Percentiles rank a stretch among this genome's conserved stretches.
Evolutionary conservation across 2,113 vertebrate species (phyloP).

Genomic region (Pipra filicauda): DNA sequence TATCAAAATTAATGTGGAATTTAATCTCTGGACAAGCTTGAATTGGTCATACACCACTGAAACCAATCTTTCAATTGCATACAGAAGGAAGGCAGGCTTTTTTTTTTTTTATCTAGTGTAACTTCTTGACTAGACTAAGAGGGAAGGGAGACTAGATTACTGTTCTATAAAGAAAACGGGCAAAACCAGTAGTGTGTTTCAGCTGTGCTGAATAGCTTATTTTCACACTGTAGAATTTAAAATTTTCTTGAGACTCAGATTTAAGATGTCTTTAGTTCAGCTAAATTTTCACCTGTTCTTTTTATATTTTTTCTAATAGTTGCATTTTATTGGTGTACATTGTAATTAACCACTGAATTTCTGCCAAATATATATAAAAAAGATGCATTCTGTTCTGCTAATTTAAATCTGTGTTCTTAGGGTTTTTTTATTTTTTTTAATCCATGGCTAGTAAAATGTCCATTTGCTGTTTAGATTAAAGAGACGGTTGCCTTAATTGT

Average conservation of each 20-base stretch:
- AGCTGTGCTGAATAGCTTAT: background rate
- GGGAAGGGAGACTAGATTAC: background rate
- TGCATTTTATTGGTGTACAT: background rate
- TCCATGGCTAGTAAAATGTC: background rate
- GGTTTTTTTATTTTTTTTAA: background rate
- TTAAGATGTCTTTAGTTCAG: background rate
- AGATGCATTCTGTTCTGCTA: background rate
- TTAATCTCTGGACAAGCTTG: background rate
- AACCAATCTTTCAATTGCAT: background rate
- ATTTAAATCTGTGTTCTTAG: background rate
- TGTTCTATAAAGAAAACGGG: background rate
- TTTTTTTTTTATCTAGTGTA: background rate
- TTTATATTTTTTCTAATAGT: background rate
- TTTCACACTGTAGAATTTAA: background rate
- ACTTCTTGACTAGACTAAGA: background rate
- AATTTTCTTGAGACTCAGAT: background rate
- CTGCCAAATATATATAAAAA: background rate
- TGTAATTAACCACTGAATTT: background rate
- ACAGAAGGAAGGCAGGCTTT: background rate
- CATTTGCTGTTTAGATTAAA: background rate
- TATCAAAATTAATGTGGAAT: background rate
- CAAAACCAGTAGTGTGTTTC: background rate
- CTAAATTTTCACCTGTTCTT: background rate
- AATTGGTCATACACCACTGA: background rate
- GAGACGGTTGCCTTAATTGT: constrained; percentile 45